Evolutionary conservation across 2,797 vertebrate genomes (phyloP), one percentile per base, ranked within the genome.

Genomic region (Toxotes lorentzi): DNA sequence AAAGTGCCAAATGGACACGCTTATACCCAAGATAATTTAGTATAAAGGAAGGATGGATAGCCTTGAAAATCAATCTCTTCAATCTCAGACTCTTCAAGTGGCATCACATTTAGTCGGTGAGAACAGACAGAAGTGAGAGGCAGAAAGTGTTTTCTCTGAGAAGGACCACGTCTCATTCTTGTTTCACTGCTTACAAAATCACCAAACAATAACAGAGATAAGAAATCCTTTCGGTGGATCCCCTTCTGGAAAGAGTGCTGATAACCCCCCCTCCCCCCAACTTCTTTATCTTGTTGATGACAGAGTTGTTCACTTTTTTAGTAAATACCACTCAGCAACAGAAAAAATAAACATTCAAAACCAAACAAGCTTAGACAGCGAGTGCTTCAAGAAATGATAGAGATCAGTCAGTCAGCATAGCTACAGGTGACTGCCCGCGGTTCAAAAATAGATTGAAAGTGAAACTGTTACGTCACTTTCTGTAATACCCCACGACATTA

Each of bases 401-500:
- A 34, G 60, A 59, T 24, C 32, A 38, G 14, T 35, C 21, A 60
- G 8, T 61, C 17, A 17, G 6, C 63, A 12, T 41, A 41, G 56
- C 76, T 54, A 57, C 68, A 83, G 71, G 62, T 76, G 57, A 62
- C 71, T 65, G 56, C 57, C 32, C 50, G 59, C 7, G 1, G 30
- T 56, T 75, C 10, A 73, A 48, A 86, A 66, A 68, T 61, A 71
- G 59, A 59, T 54, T 66, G 72, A 84, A 86, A 87, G 59, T 83
- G 74, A 89, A 88, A 86, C 79, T 79, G 70, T 58, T 41, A 23
- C 24, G 38, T 85, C 76, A 83, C 62, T 75, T 79, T 79, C 45
- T 17, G 35, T 67, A 76, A 74, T 56, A 47, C 5, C 32, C 12
- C 5, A 47, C 27, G 21, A 24, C 63, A 60, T 10, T 12, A 47